Percentiles rank a stretch among this genome's conserved stretches.
Evolutionary conservation across 2,113 vertebrate species (phyloP).

Genomic region (Acrocephalus kingi): DNA sequence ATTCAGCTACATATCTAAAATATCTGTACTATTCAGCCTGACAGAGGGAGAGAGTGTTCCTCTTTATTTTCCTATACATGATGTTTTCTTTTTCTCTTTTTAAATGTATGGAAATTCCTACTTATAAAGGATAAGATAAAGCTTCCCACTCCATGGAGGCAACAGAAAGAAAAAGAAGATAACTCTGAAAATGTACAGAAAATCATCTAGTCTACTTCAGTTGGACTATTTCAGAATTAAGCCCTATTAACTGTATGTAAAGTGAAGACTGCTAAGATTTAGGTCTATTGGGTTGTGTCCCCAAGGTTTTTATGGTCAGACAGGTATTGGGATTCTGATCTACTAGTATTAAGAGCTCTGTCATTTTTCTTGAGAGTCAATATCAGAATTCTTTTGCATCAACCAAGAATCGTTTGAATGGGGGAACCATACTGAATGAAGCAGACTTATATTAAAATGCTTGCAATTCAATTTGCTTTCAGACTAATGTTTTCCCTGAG

Average conservation of each 20-base stretch:
- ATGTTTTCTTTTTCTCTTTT: neutral
- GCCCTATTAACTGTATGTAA: neutral
- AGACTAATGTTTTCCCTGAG: neutral
- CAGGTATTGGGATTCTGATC: neutral
- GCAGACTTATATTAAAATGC: slow-evolving; percentile 8
- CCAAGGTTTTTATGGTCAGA: neutral
- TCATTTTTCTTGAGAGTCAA: neutral
- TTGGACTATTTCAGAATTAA: neutral
- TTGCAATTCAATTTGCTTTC: slow-evolving; percentile 23
- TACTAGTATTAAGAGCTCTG: neutral
- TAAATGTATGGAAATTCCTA: neutral
- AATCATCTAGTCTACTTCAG: neutral
- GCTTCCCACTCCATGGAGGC: neutral
- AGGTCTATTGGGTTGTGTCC: neutral
- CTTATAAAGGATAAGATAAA: neutral
- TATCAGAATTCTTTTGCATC: neutral
- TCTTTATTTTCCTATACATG: neutral
- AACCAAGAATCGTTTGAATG: neutral
- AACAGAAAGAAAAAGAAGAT: neutral
- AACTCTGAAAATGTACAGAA: neutral
- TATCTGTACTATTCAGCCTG: neutral
- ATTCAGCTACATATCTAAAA: neutral
- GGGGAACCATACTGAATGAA: neutral
- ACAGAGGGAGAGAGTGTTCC: neutral
- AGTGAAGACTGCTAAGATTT: neutral